Percentiles rank a stretch among this genome's conserved stretches.
Conservation (phyloP, 2,797 vertebrate species). For the Natrix natrix region DNA sequence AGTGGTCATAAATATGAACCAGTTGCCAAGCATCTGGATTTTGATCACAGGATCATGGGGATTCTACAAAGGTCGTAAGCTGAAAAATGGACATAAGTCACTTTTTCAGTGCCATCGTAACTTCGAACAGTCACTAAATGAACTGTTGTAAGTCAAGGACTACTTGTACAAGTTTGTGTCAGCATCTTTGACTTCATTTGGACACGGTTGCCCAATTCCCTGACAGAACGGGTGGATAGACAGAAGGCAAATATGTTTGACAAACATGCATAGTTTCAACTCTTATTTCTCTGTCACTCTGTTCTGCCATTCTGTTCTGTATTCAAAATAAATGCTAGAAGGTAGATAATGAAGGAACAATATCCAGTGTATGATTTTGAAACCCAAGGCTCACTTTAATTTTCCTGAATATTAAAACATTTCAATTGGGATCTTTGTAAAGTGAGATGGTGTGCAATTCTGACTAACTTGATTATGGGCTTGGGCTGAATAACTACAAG, state of each 20-base stretch:
- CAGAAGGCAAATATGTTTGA: background rate
- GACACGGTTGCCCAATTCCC: too few species aligned
- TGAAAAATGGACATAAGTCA: too few species aligned
- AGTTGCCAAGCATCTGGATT: too few species aligned
- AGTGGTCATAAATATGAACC: too few species aligned
- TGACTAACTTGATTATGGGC: background rate
- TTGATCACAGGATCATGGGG: too few species aligned
- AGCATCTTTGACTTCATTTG: too few species aligned
- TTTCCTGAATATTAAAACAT: background rate
- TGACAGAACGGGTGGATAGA: background rate
- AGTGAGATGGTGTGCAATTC: background rate
- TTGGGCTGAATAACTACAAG: background rate
- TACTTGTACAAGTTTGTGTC: too few species aligned
- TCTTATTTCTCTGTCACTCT: background rate
- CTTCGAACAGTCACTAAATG: too few species aligned
- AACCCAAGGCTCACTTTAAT: background rate
- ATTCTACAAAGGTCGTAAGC: too few species aligned
- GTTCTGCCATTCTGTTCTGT: background rate
- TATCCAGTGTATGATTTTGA: background rate
- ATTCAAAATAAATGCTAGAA: background rate
- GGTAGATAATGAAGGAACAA: background rate
- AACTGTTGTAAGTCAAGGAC: too few species aligned
- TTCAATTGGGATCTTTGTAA: background rate
- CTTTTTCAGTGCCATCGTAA: too few species aligned
- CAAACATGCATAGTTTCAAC: background rate